Evolutionary conservation across 2,888 invertebrate genomes (phyloP), one percentile per base, ranked within the genome.

Genomic region (Ariolimax columbianus): DNA sequence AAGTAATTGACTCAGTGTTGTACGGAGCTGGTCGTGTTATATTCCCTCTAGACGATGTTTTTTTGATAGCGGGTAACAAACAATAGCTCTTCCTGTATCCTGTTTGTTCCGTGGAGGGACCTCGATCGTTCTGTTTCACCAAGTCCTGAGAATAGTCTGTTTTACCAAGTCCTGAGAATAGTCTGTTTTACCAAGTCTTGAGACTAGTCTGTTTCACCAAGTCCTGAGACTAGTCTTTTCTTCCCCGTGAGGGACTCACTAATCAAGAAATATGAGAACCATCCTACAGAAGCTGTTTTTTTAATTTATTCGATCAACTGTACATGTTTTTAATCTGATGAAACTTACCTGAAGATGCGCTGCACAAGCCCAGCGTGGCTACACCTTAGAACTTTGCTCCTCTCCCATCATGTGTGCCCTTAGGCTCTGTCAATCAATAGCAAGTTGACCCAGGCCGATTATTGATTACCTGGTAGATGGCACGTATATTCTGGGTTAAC

Each of bases 401-500:
- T 72, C 11, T 38, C 72, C 26, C 40, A 72, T 72, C 26, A 26
- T 40, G 9, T n/a, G 40, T 40, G 72, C n/a, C 59, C 66, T 19
- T n/a, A 3, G 26, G 40, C 26, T 26, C n/a, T 72, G 14, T 72
- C 40, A 26, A 72, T 72, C 72, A 72, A 72, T 72, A 72, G 4
- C 23, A 40, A 72, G 72, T 40, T 72, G 26, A 72, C 72, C 72
- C 26, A 6, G 40, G 40, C 40, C 38, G 72, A 23, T 40, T 72
- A 72, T 72, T n/a, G 72, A 72, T 72, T 72, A 23, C 72, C 72
- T 72, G n/a, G 72, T 72, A 40, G 72, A 72, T 38, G 40, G 40
- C 72, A 72, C 26, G 40, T 40, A 72, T 72, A 40, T 72, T 72
- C 40, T 40, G 23, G 40, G 19, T 72, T 72, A 72, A 72, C 40